A percentile compares a stretch with the other conserved stretches of the same genome.
These are phyloP conservation scores for Neodiprion lecontei DNA, from an alignment of 1,140 invertebrate genomes.

Conservation along the genomic window DNA sequence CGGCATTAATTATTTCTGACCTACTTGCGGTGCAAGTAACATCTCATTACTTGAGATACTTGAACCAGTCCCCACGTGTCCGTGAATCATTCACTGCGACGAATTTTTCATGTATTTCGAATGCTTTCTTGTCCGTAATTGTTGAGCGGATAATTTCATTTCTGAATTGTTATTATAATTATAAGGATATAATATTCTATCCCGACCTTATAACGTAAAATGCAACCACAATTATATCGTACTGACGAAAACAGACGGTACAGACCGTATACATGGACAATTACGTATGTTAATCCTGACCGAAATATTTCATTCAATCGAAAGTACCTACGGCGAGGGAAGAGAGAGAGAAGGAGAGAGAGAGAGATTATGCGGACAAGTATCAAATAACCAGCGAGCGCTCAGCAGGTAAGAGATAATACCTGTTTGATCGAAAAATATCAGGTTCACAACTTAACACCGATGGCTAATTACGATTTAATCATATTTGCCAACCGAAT, in stretches of 20 bases:
- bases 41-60: background rate
- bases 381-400: background rate
- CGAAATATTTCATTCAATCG: conserved; percentile 7
- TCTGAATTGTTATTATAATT: too few species aligned
- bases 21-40: background rate
- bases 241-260: background rate
- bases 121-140: too few species aligned
- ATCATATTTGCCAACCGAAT: background rate
- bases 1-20: background rate
- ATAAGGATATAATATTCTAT: too few species aligned
- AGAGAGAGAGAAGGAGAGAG: too few species aligned
- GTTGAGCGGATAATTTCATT: too few species aligned
- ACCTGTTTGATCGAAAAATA: background rate
- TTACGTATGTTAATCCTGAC: conserved; percentile 7
- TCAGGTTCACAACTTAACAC: background rate
- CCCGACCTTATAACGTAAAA: background rate
- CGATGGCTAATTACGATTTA: background rate
- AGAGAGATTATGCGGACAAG: too few species aligned
- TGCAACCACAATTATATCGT: background rate
- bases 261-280: background rate
- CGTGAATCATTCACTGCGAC: too few species aligned
- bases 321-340: background rate
- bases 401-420: background rate
- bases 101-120: too few species aligned
- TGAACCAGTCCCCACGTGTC: too few species aligned